Base-by-base conservation (phyloP, 2,113 vertebrate genomes). In the Amia ocellicauda region DNA sequence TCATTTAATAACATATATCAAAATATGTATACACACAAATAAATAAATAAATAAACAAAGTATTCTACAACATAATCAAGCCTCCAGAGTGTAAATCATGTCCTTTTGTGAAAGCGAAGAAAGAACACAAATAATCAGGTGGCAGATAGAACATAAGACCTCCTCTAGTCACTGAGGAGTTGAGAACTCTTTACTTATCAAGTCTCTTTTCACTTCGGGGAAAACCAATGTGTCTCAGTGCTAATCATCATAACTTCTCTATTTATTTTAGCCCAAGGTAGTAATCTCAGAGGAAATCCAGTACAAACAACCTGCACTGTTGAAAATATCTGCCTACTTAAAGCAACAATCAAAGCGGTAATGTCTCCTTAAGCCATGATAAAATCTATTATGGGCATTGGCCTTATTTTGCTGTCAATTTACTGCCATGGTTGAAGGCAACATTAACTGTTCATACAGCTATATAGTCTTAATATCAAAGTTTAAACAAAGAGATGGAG, bases 241-340 rank as follows among this genome's bases (percentile, higher is more conserved):
- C 79, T 89, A 88, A 88, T 88, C 85, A 84, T 81, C 79, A 77
- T 77, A 81, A 85, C 79, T 71, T 72, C 67, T 77, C 79, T 75
- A 79, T 80, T 77, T 77, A 72, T 71, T 85, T 70, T 54, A 81
- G 78, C 83, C 81, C 78, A 86, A 88, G 83, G 80, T 85, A 80
- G 81, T 72, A 81, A 69, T 85, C 88, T 89, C 88, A 40, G 52
- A 84, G 85, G 86, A 82, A 84, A 83, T 84, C 73, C 63, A 77
- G 79, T 83, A 83, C 83, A 89, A 88, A 88, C 84, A 89, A 77
- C 69, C 60, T 69, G 70, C 62, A 82, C 85, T 82, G 47, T 7
- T 71, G 79, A 66, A 73, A 75, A 45, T 42, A 66, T 78, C 76
- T 78, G 78, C 74, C 79, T 84, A 78, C 86, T 83, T 84, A 79